Evolutionary conservation across 2,113 vertebrate genomes (phyloP).

Genomic region (Trematocara unimaculatum): DNA sequence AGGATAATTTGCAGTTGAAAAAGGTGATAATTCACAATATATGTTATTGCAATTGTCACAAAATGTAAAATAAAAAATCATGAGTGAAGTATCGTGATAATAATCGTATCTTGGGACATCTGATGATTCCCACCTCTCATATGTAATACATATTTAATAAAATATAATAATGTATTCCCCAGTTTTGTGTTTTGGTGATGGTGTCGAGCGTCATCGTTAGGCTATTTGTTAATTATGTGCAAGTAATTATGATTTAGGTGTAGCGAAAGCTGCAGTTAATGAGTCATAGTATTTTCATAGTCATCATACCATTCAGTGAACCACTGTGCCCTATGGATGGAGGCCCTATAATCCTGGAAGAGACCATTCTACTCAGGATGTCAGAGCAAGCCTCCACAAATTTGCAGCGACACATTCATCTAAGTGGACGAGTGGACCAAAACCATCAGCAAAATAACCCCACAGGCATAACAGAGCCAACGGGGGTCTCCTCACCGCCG

Average conservation of each 20-base stretch:
- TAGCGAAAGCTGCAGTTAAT: not conserved
- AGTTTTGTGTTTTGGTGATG: not conserved
- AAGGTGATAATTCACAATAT: not conserved
- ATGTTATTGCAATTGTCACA: not conserved
- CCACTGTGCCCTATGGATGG: not conserved
- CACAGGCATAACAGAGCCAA: not conserved
- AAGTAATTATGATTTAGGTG: not conserved
- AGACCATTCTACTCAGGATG: not conserved
- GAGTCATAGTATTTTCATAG: not conserved
- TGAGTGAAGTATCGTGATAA: not conserved
- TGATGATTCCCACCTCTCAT: not conserved
- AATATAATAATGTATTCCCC: not conserved
- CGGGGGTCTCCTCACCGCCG: not conserved
- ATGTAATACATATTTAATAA: not conserved
- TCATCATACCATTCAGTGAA: not conserved
- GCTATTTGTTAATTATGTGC: not conserved
- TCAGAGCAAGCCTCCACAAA: not conserved
- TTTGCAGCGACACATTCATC: not conserved
- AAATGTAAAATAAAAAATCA: not conserved
- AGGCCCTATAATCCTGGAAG: not conserved
- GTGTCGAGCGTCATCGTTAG: not conserved
- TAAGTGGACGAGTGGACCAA: not conserved
- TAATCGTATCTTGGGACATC: not conserved
- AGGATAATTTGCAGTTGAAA: not conserved
- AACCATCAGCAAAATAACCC: not conserved